Percentiles rank a stretch among this genome's conserved stretches.
Evolutionary conservation across 35 echinoderm and acorn worm species (phyloP).

Genomic region (Hemicentrotus pulcherrimus): DNA sequence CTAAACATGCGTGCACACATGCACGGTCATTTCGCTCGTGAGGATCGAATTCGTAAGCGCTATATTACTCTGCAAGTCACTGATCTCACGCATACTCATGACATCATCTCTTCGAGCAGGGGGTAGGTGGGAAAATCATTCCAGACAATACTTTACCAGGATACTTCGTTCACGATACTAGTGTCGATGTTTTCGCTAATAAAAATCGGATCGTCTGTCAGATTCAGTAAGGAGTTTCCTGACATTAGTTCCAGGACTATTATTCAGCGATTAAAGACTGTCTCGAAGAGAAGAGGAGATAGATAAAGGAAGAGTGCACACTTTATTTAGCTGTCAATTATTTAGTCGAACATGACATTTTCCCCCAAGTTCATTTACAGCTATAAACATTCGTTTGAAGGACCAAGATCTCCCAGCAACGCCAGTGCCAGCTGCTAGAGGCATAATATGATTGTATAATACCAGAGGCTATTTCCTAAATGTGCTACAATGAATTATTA

Average conservation of each 20-base stretch:
- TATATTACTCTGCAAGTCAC: not conserved
- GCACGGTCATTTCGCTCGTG: not conserved
- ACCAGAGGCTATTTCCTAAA: not conserved
- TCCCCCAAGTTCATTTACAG: not conserved
- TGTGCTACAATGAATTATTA: not conserved
- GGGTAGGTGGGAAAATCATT: not conserved
- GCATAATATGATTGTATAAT: not conserved
- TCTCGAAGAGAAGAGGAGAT: not conserved
- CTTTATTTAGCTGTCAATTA: not conserved
- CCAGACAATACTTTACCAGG: not conserved
- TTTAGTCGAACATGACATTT: not conserved
- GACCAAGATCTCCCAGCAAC: not conserved
- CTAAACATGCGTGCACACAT: not conserved
- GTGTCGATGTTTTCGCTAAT: not conserved
- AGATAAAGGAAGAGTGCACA: not conserved
- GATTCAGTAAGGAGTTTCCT: not conserved
- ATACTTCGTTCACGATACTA: not conserved
- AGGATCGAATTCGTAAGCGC: not conserved
- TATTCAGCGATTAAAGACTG: not conserved
- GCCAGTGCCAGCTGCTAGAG: not conserved
- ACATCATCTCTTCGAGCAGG: not conserved
- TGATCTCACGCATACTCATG: not conserved
- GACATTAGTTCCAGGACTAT: not conserved
- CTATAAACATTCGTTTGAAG: not conserved
- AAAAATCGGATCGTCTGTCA: not conserved